phyloP scores from a whole-genome alignment of 1,140 invertebrate species.

The Drosophila subobscura region DNA sequence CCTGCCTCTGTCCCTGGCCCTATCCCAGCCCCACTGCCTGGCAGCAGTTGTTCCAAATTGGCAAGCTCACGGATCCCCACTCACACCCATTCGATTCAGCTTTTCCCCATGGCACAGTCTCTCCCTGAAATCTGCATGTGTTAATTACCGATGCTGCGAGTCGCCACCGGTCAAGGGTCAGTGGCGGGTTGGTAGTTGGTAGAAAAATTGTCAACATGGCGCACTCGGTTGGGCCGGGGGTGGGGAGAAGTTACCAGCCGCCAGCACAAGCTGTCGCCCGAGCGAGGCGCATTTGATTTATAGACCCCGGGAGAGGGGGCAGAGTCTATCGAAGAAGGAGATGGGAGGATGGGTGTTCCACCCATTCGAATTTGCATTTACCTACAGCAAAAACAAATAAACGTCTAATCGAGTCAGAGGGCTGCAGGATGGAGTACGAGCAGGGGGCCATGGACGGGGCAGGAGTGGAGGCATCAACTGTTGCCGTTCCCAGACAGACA shows the following conservation, averaged over 20 bases:
- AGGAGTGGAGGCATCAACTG: constrained; percentile 51
- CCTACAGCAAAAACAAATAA: constrained; percentile 79
- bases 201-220: constrained; percentile 76
- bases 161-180: constrained; percentile 52
- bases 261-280: constrained; percentile 65
- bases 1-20: no score
- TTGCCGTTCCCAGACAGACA: constrained; percentile 62
- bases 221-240: constrained; percentile 11
- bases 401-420: constrained; percentile 66
- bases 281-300: constrained; percentile 68
- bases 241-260: constrained; percentile 52
- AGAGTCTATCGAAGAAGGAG: background rate
- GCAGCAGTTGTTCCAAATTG: constrained; percentile 76
- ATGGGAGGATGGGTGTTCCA: constrained; percentile 9
- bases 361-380: constrained; percentile 77
- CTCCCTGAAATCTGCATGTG: constrained; percentile 72
- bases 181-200: constrained; percentile 2
- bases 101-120: background rate
- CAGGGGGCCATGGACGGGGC: no score
- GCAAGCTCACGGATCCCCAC: constrained; percentile 14
- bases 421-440: no score
- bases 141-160: constrained; percentile 69
- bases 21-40: constrained; percentile 19
- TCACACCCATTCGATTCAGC: background rate
- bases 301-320: constrained; percentile 46